Conservation (phyloP, 2,113 vertebrate species). For the Sus scrofa region T2T-Sscrofa CM000812.6:148392001-148392500, state of each 20-base stretch:
- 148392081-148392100: not conserved
- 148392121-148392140: not conserved
- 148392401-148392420: not conserved
- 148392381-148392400: not conserved
- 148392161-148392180: not conserved
- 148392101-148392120: not conserved
- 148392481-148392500: not conserved
- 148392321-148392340: not conserved
- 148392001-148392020: not conserved
- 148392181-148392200: not conserved
- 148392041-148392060: not conserved
- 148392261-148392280: not conserved
- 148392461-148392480: not conserved
- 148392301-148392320: not conserved
- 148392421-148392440: not conserved
- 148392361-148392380: fast-evolving
- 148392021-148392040: not conserved
- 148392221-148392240: not conserved
- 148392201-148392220: not conserved
- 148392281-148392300: not conserved
- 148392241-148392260: not conserved
- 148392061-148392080: not conserved
- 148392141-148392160: not conserved
- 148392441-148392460: not conserved
- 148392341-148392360: not conserved